Evolutionary conservation across 2,888 invertebrate species (phyloP).

Genomic region (Parnassius glacialis): DNA sequence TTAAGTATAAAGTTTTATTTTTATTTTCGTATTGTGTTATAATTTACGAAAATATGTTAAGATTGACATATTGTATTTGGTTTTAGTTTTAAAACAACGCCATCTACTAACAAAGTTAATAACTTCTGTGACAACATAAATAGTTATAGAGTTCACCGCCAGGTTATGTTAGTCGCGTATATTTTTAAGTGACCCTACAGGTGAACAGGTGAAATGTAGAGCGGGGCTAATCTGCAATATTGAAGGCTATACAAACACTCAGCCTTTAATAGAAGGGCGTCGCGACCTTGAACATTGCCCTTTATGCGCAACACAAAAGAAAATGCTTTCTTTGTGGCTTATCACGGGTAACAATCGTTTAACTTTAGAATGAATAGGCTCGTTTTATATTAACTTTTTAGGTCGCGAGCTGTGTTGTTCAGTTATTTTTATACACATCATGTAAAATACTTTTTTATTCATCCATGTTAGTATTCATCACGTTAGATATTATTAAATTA

Average conservation of each 20-base stretch:
- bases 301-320: conserved; percentile 61
- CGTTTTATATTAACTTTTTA: conserved; percentile 1
- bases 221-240: conserved; percentile 60
- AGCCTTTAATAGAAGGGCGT: conserved; percentile 48
- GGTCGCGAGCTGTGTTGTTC: background rate
- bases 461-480: too few species aligned
- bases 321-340: conserved; percentile 56
- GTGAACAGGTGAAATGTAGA: conserved; percentile 27
- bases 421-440: background rate
- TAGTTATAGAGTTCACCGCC: conserved; percentile 14
- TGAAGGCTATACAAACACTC: conserved; percentile 51
- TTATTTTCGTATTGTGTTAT: too few species aligned
- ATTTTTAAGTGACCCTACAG: conserved; percentile 27
- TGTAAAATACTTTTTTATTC: background rate
- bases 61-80: too few species aligned
- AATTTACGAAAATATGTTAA: too few species aligned
- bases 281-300: conserved; percentile 61
- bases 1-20: too few species aligned
- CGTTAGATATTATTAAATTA: too few species aligned
- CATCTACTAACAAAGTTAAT: conserved; percentile 40
- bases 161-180: conserved; percentile 30
- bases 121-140: conserved; percentile 21
- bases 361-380: conserved; percentile 31
- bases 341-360: conserved; percentile 42
- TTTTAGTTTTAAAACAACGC: conserved; percentile 30